Evolutionary conservation across 2,113 vertebrate species (phyloP).

Genomic region (Misgurnus anguillicaudatus): DNA sequence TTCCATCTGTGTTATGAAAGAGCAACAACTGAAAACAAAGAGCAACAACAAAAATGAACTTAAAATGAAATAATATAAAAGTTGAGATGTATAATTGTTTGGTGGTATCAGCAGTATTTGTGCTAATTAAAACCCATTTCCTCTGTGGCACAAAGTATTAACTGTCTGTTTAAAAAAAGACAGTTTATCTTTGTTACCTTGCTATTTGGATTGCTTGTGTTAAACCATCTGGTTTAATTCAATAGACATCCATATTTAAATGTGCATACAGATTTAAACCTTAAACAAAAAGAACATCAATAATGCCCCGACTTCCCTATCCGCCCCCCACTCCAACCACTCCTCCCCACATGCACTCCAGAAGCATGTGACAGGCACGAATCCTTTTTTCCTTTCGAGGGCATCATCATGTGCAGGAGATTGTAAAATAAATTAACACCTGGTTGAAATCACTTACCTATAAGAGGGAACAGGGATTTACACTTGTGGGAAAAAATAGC

Average conservation of each 20-base stretch:
- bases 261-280: constrained; percentile 42
- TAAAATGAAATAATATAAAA: too few species aligned
- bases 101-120: too few species aligned
- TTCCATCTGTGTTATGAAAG: too few species aligned
- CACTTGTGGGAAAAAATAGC: constrained; percentile 12
- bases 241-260: constrained; percentile 34
- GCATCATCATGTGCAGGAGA: constrained; percentile 8
- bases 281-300: constrained; percentile 55
- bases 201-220: neutral
- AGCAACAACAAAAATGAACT: too few species aligned
- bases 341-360: neutral
- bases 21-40: too few species aligned
- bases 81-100: too few species aligned
- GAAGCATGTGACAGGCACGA: neutral
- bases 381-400: too few species aligned
- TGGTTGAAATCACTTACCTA: constrained; percentile 13
- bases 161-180: too few species aligned
- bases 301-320: neutral
- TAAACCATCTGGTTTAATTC: constrained; percentile 16
- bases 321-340: too few species aligned
- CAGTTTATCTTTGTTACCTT: too few species aligned
- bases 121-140: too few species aligned
- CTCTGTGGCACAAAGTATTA: too few species aligned
- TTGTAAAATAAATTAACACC: constrained; percentile 49
- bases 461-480: neutral